Evolutionary conservation across 2,113 vertebrate genomes (phyloP), one percentile per base, ranked within the genome.

Genomic region (Balaeniceps rex): DNA sequence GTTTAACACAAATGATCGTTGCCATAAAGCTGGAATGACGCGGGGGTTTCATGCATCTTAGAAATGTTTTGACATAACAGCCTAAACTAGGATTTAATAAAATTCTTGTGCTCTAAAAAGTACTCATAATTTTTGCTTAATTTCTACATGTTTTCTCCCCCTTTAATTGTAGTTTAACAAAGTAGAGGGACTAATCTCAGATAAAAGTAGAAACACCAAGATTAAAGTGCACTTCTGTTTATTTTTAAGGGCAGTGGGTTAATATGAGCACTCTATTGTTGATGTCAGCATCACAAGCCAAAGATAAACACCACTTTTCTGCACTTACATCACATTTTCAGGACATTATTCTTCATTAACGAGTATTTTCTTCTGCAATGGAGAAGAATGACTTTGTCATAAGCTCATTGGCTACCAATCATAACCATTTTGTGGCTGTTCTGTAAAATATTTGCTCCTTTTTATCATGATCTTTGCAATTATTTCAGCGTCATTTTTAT

Each of bases 171-270:
- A 90, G 61, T 88, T 96, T 92, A 80, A 52, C 69, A 95, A 97
- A 93, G 66, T 63, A 85, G 95, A 82, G 76, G 44, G 71, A 52
- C 89, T 94, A 96, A 95, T 93, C 94, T 83, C 95, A 96, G 94
- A 97, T 97, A 96, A 97, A 98, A 98, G 95, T 94, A 94, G 88
- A 88, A 97, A 81, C 54, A 64, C 90, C 66, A 75, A 94, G 94
- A 96, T 97, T 93, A 74, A 97, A 97, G 94, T 96, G 85, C 81
- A 72, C 82, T 90, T 96, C 36, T 97, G 96, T 98, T 97, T 98
- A 97, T 98, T 98, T 98, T 98, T 96, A 98, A 97, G 97, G 96
- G 91, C 95, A 88, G 46, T 81, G 63, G 84, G 95, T 95, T 98
- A 98, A 97, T 94, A 97, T 77, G 92, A 51, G 83, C 96, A 91